Evolutionary conservation across 1,140 invertebrate species (phyloP).

Genomic region (Brachionus rubens): DNA sequence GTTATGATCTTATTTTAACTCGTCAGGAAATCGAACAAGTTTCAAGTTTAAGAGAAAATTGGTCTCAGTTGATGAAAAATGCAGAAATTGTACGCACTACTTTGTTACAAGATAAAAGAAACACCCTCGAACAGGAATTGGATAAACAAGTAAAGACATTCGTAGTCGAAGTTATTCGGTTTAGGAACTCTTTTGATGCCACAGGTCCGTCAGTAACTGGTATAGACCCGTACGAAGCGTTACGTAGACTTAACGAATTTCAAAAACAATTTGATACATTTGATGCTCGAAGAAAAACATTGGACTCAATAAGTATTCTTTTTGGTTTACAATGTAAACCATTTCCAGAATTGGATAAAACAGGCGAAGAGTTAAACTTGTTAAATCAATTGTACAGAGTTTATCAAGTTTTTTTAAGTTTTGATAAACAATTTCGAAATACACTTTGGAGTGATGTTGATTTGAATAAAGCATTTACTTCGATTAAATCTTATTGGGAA

Average conservation of each 20-base stretch:
- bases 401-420: constrained; percentile 59
- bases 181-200: constrained; percentile 60
- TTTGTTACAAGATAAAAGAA: constrained; percentile 57
- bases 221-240: constrained; percentile 57
- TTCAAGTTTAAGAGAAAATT: constrained; percentile 55
- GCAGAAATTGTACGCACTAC: constrained; percentile 55
- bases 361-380: constrained; percentile 58
- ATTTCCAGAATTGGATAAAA: constrained; percentile 59
- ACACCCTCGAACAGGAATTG: constrained; percentile 59
- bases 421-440: constrained; percentile 58
- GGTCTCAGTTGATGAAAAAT: constrained; percentile 56
- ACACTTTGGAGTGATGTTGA: constrained; percentile 59
- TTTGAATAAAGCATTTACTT: background rate
- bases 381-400: constrained; percentile 59
- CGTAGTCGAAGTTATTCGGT: constrained; percentile 61
- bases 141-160: constrained; percentile 62
- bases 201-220: constrained; percentile 59
- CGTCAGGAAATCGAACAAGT: constrained; percentile 58
- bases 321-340: constrained; percentile 59
- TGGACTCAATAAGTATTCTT: constrained; percentile 60
- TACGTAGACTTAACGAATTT: constrained; percentile 56
- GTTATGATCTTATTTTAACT: constrained; percentile 52
- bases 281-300: constrained; percentile 56
- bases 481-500: background rate
- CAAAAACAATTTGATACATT: constrained; percentile 55